Evolutionary conservation across 2,113 vertebrate genomes (phyloP).

Genomic region (Hucho hucho): DNA sequence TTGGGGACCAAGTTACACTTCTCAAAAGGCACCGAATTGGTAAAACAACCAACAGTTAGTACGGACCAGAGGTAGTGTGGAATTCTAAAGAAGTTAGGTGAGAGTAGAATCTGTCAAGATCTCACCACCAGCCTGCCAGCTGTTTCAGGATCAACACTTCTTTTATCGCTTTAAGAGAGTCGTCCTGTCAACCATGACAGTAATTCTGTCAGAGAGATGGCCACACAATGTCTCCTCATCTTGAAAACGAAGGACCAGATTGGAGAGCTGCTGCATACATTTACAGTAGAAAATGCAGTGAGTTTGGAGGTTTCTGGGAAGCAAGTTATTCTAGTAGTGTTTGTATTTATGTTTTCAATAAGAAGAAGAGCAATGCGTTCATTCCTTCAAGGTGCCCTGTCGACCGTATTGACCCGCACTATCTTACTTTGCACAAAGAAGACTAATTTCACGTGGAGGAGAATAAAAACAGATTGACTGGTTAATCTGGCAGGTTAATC

Average conservation of each 20-base stretch:
- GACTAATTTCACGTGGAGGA: conserved; percentile 33
- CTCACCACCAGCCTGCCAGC: conserved; percentile 52
- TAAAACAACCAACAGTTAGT: conserved; percentile 18
- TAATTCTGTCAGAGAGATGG: conserved; percentile 66
- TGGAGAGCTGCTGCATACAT: conserved; percentile 26
- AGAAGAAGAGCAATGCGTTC: conserved; percentile 53
- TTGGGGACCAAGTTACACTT: too few species aligned
- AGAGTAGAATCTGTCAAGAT: conserved; percentile 63
- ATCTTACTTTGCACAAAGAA: conserved; percentile 48
- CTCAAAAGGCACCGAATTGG: too few species aligned
- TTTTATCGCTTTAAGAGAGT: conserved; percentile 70
- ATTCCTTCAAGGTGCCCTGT: conserved; percentile 57
- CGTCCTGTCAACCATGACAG: conserved; percentile 72
- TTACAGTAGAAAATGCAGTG: neutral
- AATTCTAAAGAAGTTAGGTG: conserved; percentile 51
- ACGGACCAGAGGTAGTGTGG: conserved; percentile 40
- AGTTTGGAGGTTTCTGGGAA: neutral
- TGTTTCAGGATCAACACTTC: conserved; percentile 72
- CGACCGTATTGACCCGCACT: conserved; percentile 58
- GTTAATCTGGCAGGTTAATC: conserved; percentile 47
- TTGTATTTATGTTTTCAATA: conserved; percentile 58
- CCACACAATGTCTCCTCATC: conserved; percentile 56
- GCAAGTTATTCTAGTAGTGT: conserved; percentile 47
- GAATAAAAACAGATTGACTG: conserved; percentile 34
- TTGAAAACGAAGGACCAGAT: conserved; percentile 39